Evolutionary conservation across 2,797 vertebrate species (phyloP).

Genomic region (Microctenopoma steveboyesi): DNA sequence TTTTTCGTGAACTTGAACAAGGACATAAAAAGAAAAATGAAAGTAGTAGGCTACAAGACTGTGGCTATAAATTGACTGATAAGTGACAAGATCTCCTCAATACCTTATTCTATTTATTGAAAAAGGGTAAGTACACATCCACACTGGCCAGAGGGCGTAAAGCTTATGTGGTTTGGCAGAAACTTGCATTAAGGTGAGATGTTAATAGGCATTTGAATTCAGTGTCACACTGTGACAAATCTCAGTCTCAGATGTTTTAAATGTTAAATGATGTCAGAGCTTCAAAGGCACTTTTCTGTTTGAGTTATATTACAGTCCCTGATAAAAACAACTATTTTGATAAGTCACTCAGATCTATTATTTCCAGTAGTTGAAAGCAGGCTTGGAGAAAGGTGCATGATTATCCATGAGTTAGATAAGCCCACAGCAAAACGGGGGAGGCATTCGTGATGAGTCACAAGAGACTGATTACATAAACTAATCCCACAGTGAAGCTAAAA

Average conservation of each 20-base stretch:
- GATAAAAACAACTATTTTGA: slow-evolving; percentile 19
- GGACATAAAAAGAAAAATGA: slow-evolving; percentile 8
- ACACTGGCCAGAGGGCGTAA: not conserved
- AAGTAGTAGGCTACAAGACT: too few relatives aligned
- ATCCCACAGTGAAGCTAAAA: slow-evolving; percentile 69
- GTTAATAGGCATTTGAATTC: not conserved
- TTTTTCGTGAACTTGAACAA: slow-evolving; percentile 34
- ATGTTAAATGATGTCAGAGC: slow-evolving; percentile 19
- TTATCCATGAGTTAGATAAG: slow-evolving; percentile 66
- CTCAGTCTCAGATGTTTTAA: slow-evolving; percentile 8
- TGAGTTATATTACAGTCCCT: slow-evolving; percentile 7
- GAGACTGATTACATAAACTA: slow-evolving; percentile 76
- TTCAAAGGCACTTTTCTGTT: not conserved
- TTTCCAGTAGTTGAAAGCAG: slow-evolving; percentile 49
- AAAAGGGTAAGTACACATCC: slow-evolving; percentile 1
- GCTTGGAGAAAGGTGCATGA: slow-evolving; percentile 52
- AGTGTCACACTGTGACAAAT: not conserved
- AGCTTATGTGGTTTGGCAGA: not conserved
- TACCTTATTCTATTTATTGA: not conserved
- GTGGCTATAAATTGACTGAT: too few relatives aligned
- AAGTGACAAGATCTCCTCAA: not conserved
- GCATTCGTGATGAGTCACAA: slow-evolving; percentile 71
- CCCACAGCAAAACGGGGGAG: slow-evolving; percentile 64
- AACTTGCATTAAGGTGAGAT: not conserved
- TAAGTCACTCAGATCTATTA: slow-evolving; percentile 35